Percentiles rank a stretch among this genome's conserved stretches.
phyloP scores from a whole-genome alignment of 2,797 vertebrate genomes.

The Fringilla coelebs region DNA sequence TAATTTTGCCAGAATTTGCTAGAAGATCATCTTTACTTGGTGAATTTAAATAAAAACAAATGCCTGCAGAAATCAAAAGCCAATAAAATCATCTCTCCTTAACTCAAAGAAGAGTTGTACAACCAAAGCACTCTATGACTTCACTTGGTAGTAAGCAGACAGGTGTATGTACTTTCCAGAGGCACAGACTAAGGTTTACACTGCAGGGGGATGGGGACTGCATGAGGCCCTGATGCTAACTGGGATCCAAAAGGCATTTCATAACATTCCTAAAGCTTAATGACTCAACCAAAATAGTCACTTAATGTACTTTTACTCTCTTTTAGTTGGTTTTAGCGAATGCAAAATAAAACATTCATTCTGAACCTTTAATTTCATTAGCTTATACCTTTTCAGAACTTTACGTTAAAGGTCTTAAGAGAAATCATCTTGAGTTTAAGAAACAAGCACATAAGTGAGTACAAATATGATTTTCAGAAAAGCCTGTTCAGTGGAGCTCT shows the following conservation, averaged over 20 bases:
- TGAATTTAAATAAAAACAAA: not conserved
- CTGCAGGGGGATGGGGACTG: not conserved
- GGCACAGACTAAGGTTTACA: not conserved
- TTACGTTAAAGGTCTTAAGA: not conserved
- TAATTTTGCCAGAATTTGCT: not conserved
- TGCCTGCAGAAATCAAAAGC: not conserved
- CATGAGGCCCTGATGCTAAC: rapidly evolving
- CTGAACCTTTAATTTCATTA: not conserved
- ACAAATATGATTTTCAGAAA: not conserved
- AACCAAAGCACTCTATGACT: not conserved
- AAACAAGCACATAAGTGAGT: not conserved
- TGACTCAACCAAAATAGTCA: not conserved
- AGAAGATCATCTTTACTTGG: not conserved
- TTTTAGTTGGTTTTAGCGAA: not conserved
- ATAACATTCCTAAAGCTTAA: constrained; percentile 13
- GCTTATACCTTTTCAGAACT: not conserved
- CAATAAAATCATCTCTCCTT: not conserved
- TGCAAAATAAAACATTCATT: not conserved
- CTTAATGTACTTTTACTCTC: not conserved
- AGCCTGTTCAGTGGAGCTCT: not conserved
- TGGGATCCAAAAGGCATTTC: not conserved
- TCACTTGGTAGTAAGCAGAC: not conserved
- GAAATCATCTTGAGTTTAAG: not conserved
- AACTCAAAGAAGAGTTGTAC: not conserved
- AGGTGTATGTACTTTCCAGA: not conserved